Conservation (phyloP, 2,888 invertebrate genomes). For the Lochmaea crataegi region DNA sequence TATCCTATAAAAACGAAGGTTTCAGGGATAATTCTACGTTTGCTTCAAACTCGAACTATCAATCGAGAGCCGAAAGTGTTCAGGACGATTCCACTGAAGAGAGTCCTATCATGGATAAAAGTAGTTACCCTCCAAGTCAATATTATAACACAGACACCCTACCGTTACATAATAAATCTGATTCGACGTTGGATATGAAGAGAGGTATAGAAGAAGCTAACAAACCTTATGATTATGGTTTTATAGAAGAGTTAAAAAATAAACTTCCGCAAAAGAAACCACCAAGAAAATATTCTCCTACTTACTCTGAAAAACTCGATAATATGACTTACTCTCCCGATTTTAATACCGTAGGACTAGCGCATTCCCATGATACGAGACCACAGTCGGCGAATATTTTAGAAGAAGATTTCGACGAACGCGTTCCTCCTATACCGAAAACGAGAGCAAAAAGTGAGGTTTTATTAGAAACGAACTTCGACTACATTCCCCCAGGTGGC, state of each 20-base stretch:
- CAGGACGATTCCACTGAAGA: slow-evolving; percentile 71
- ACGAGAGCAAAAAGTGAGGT: slow-evolving; percentile 83
- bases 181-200: slow-evolving; percentile 71
- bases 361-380: slow-evolving; percentile 59
- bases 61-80: slow-evolving; percentile 66
- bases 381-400: slow-evolving; percentile 67
- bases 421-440: slow-evolving; percentile 55
- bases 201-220: slow-evolving; percentile 64
- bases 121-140: slow-evolving; percentile 68
- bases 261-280: slow-evolving; percentile 70
- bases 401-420: slow-evolving; percentile 68
- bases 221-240: slow-evolving; percentile 62
- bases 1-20: slow-evolving; percentile 88
- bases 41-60: slow-evolving; percentile 77
- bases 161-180: slow-evolving; percentile 69
- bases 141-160: slow-evolving; percentile 83
- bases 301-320: slow-evolving; percentile 66
- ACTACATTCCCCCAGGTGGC: slow-evolving; percentile 73
- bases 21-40: slow-evolving; percentile 87
- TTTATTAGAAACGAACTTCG: slow-evolving; percentile 85
- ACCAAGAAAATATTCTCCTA: slow-evolving; percentile 57
- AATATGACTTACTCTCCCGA: slow-evolving; percentile 63
- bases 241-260: slow-evolving; percentile 74
- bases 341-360: slow-evolving; percentile 57
- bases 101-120: slow-evolving; percentile 74